Conservation (phyloP, 1,140 invertebrate genomes). For the Drosophila ohnishii region DNA sequence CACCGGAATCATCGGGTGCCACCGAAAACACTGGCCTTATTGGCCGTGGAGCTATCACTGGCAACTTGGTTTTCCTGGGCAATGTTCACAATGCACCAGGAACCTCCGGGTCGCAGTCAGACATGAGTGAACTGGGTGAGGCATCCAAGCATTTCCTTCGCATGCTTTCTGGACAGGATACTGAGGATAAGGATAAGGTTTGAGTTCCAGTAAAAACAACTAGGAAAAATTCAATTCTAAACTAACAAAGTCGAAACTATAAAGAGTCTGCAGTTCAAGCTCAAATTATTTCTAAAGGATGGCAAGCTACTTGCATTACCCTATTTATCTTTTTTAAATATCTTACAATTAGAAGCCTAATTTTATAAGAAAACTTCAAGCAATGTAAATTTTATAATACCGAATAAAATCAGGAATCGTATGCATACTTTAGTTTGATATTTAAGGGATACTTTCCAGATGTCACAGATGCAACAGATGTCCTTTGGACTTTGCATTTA, state of each 20-base stretch:
- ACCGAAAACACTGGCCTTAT: background rate
- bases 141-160: conserved; percentile 27
- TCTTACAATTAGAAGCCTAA: background rate
- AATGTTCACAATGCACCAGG: background rate
- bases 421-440: background rate
- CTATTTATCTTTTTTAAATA: background rate
- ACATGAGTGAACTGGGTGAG: background rate
- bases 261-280: too few species aligned
- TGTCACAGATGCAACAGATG: background rate
- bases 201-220: background rate
- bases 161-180: conserved; percentile 9
- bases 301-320: background rate
- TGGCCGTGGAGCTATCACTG: conserved; percentile 14
- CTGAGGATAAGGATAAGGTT: background rate
- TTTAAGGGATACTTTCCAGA: background rate
- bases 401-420: background rate
- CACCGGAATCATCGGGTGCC: background rate
- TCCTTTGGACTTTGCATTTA: conserved; percentile 4
- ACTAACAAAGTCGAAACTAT: background rate
- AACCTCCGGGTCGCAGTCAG: background rate
- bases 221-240: background rate
- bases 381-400: background rate
- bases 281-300: background rate
- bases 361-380: background rate
- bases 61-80: background rate